phyloP scores from a whole-genome alignment of 2,888 invertebrate species.

The Oscheius onirici region DNA sequence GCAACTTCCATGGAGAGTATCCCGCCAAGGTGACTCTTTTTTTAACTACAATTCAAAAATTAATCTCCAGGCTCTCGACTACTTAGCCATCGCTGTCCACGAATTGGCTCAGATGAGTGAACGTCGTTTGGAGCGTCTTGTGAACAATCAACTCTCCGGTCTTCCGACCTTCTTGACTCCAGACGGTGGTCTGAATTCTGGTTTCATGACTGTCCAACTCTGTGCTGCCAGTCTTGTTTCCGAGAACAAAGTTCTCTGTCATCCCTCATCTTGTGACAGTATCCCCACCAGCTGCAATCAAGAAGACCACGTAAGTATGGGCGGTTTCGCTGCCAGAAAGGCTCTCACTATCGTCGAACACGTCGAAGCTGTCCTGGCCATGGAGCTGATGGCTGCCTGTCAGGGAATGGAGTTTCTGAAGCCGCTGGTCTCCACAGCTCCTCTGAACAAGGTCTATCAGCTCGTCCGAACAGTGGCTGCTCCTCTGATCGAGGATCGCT shows the following conservation, averaged over 20 bases:
- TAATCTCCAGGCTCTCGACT: conserved; percentile 76
- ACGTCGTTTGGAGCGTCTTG: conserved; percentile 78
- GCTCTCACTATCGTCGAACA: conserved; percentile 76
- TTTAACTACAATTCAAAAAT: not conserved
- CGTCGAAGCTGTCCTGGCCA: conserved; percentile 78
- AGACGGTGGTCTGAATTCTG: conserved; percentile 80
- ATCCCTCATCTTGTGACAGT: conserved; percentile 79
- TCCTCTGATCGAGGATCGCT: conserved; percentile 78
- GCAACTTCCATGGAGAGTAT: conserved; percentile 81
- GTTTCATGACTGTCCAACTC: conserved; percentile 80
- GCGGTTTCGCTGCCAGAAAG: conserved; percentile 79
- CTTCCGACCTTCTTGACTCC: conserved; percentile 79
- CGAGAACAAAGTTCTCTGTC: conserved; percentile 80
- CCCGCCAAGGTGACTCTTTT: conserved; percentile 76
- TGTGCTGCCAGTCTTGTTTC: conserved; percentile 79
- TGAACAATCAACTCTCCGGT: conserved; percentile 79
- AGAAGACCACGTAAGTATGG: conserved; percentile 79
- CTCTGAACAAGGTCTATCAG: conserved; percentile 78
- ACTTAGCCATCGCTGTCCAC: conserved; percentile 78
- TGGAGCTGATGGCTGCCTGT: conserved; percentile 79
- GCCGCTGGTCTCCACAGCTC: conserved; percentile 78
- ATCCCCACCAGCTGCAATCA: conserved; percentile 79
- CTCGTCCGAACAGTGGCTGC: conserved; percentile 76
- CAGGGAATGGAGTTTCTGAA: conserved; percentile 80
- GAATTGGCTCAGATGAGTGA: conserved; percentile 80